Base-by-base conservation (phyloP, 2,113 vertebrate genomes). In the Marmota monax region DNA sequence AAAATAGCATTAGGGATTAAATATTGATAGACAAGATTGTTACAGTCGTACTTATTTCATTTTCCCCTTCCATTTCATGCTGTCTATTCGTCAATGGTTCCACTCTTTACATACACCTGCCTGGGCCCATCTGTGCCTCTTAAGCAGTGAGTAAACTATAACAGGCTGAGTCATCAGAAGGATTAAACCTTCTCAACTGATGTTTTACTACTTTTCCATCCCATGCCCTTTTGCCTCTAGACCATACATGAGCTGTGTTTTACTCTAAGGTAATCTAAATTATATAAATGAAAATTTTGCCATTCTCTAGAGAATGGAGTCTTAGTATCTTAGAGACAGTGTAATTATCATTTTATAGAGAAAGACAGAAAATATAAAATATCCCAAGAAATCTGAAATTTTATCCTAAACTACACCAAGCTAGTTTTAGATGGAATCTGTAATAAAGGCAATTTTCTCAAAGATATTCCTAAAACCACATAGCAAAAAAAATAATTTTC, bases 1-100 rank as follows among this genome's bases (percentile, higher is more conserved):
- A 93, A 93, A 73, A 32, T 37, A 20, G 42, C 39, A 58, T 96
- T 96, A 73, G 63, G 89, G 63, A 85, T 85, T 93, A 20, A 89
- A 87, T 93, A 77, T 79, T 92, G 93, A 94, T 69, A 95, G 67
- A 67, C 65, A 73, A 72, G 7, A 48, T 25, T 61, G 39, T 70
- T 88, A 56, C 0, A 63, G 13, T 61, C 29, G 39, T 51, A 61
- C 45, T 89, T 79, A 72, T 37, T 92, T 87, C 70, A 56, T 95
- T 95, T 90, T 83, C 39, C 86, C 83, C 94, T 96, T 89, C 63
- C 48, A 93, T 88, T 85, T 96, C 74, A 92, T 82, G 27, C 79
- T 86, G 88, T 90, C 61, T 72, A 79, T 83, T 90, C 88, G 45
- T 45, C 58, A 92, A 85, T 53, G 74, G 37, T 65, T 86, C 88